Conservation (phyloP, 2,113 vertebrate genomes). For the Neolamprologus kungweensis region DNA sequence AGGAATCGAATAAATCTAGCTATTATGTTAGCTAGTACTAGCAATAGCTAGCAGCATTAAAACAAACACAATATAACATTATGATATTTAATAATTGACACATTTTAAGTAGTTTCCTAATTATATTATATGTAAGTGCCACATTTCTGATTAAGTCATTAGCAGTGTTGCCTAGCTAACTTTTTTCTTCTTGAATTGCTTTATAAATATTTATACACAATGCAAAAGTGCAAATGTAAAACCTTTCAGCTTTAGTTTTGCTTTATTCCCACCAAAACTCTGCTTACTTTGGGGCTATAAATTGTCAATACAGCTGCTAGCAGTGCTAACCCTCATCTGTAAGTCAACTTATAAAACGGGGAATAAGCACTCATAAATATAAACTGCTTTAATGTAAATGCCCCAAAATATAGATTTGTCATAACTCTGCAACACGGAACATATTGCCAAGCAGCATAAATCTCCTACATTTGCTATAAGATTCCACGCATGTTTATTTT, state of each 20-base stretch:
- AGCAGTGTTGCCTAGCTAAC: not conserved
- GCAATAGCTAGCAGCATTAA: not conserved
- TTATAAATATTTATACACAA: not conserved
- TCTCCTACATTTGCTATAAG: not conserved
- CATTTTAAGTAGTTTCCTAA: not conserved
- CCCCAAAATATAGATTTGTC: not conserved
- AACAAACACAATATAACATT: not conserved
- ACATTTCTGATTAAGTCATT: not conserved
- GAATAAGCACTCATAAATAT: not conserved
- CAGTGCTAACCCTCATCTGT: not conserved
- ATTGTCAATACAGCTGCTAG: not conserved
- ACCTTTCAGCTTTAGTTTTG: not conserved
- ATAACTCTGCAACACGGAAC: not conserved
- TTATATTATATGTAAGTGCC: not conserved
- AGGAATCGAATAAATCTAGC: accelerated
- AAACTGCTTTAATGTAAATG: not conserved
- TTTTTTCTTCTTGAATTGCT: accelerated
- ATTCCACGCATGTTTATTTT: not conserved
- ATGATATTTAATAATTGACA: not conserved
- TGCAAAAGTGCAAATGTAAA: not conserved
- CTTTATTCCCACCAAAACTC: not conserved
- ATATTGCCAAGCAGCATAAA: not conserved
- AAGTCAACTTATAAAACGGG: not conserved
- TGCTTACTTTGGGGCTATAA: not conserved
- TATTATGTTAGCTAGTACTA: not conserved